Evolutionary conservation across 2,888 invertebrate species (phyloP), one percentile per base, ranked within the genome.

Genomic region (Luperina testacea): DNA sequence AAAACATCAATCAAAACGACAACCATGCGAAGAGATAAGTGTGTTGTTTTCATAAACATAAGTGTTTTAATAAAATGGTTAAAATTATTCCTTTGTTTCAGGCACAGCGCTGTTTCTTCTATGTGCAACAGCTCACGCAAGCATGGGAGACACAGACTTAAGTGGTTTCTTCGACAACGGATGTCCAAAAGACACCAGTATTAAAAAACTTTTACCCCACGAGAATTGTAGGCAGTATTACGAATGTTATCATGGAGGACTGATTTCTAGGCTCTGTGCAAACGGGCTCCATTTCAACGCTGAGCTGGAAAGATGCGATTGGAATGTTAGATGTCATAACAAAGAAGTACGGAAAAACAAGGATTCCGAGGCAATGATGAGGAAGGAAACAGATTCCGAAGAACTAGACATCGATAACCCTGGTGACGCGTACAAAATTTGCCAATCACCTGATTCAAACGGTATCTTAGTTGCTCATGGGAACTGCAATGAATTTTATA

Each of bases 401-500:
- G 77, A 77, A 32, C 24, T 72, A 48, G 88, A 90, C 15, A 87
- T 81, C 63, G 87, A 85, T 73, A 79, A 91, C 27, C 91, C 92
- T 0, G 82, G 59, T 3, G 84, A 92, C 74, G 93, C 91, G 0
- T 79, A 82, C 0, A 74, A 70, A 8, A 90, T 92, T 57, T 94
- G 94, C 65, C 84, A 88, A 15, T 75, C 82, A 17, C 75, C 82
- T 0, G 85, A 82, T 9, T 91, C 92, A 8, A 90, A 91, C 0
- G 90, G 91, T 13, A 48, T 84, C 8, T 77, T 93, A 1, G 81
- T 93, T 0, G 91, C 91, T 15, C 91, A 93, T 68, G 91, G 92
- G 75, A 90, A 91, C 67, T 93, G 93, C 76, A 90, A 92, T 63
- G 84, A 92, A 77, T 94, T 92, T 80, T 92, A 93, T 77, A 88